Conservation (phyloP, 2,888 invertebrate species). For the Aspidapion aeneum region DNA sequence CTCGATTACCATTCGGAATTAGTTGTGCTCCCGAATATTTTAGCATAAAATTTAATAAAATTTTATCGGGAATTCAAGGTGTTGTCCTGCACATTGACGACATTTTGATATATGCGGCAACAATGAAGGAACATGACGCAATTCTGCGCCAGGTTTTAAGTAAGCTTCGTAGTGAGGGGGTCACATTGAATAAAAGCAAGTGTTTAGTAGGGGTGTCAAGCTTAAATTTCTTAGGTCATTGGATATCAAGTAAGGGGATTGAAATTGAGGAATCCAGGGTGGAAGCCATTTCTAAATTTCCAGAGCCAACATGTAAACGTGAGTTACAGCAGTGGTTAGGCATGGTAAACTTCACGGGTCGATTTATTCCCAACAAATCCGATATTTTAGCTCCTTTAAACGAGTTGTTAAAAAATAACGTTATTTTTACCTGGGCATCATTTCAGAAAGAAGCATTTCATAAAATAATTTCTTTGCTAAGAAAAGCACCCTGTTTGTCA, state of each 20-base stretch:
- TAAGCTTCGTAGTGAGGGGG: conserved; percentile 7
- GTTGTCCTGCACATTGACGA: conserved; percentile 19
- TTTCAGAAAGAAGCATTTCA: not conserved
- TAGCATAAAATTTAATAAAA: conserved; percentile 13
- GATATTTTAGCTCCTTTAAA: conserved; percentile 11
- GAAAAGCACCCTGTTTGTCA: conserved; percentile 7
- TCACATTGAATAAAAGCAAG: conserved; percentile 15
- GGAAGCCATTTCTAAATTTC: conserved; percentile 12
- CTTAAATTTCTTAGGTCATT: conserved; percentile 6
- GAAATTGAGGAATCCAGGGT: conserved; percentile 8
- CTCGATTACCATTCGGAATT: conserved; percentile 14
- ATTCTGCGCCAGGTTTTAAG: conserved; percentile 11
- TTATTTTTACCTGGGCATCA: not conserved
- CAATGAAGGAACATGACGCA: conserved; percentile 14
- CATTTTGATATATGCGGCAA: conserved; percentile 10
- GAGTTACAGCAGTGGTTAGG: conserved; percentile 18
- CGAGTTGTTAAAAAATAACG: conserved; percentile 11
- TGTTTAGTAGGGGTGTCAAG: conserved; percentile 10
- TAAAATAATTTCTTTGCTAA: conserved; percentile 2
- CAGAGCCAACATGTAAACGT: conserved; percentile 7
- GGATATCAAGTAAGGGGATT: not conserved
- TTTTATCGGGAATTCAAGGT: conserved; percentile 14
- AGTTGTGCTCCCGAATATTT: conserved; percentile 14
- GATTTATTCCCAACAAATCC: conserved; percentile 14
- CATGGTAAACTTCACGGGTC: conserved; percentile 14